Evolutionary conservation across 1,140 invertebrate genomes (phyloP), one percentile per base, ranked within the genome.

Genomic region (Sitophilus oryzae): DNA sequence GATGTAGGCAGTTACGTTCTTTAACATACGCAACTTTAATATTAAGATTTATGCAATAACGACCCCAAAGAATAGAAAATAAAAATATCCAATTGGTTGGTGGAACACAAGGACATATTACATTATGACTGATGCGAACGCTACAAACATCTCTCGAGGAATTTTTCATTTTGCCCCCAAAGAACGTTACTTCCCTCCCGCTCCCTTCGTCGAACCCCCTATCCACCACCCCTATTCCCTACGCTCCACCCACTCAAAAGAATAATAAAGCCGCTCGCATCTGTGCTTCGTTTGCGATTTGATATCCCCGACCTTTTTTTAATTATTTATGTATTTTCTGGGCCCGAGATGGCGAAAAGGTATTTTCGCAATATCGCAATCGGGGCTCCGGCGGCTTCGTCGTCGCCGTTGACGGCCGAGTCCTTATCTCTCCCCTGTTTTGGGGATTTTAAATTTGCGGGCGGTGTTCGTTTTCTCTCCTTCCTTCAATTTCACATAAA

Each of bases 401-500:
- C 19, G 21, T 5, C 9, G 15, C 40, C 40, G 15, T 19, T 42
- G 40, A 42, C 40, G 40, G 19, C 15, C 21, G 40, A 42, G 44
- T 46, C 30, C 44, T 46, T 46, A 46, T 46, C 44, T 46, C 44
- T 35, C 44, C 22, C 30, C 21, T 15, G 15, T 46, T 46, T 46
- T 34, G n/a, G n/a, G 50, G 50, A 52, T 52, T 52, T 52, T 52
- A 52, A 52, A 52, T 52, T 52, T 52, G 50, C 43, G 50, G 42
- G n/a, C n/a, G n/a, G 50, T 52, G 50, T 52, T 52, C 50, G 50
- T 52, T 52, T 52, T 52, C 38, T 22, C 49, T 52, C 42, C 43
- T 40, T 52, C 42, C 43, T 52, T 44, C 40, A 52, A 52, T 52
- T 52, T 52, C 49, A 52, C 20, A 21, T 36, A 51, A 51, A 52